Base-by-base conservation (phyloP, 2,113 vertebrate species). In the Ascaphus truei region DNA sequence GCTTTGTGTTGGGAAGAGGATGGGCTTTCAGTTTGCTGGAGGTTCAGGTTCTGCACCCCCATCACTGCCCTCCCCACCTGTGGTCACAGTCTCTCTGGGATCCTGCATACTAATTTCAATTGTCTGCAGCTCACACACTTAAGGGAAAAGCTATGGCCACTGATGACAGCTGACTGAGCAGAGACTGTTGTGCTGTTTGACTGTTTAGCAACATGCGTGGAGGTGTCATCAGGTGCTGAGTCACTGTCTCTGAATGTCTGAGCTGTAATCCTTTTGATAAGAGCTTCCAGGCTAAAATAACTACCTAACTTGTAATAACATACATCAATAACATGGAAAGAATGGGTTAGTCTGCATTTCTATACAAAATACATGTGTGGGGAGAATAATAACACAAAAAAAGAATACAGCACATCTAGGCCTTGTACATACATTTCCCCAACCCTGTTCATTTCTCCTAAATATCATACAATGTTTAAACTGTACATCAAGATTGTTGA, bases 201-300 rank as follows among this genome's bases (percentile, higher is more conserved):
- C 23, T 65, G 41, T 68, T 57, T 57, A 53, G 52, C 16, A 36
- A 59, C 31, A 37, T 58, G 41, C n/a, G 27, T 25, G 30, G 16
- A 68, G 55, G 55, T 68, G 53, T 68, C 52, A 68, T 59, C 55
- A 37, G 55, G 30, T 37, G 55, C 65, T 68, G 65, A 68, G 65
- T 68, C 65, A 68, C 55, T 50, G 65, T 68, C 53, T 68, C 41
- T 59, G 53, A 68, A 58, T 68, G 65, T 68, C 65, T 68, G 39
- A 48, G 11, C 11, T 50, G 41, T 59, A 68, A 59, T 68, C 65
- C 65, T 50, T 59, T n/a, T 50, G 52, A 68, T 26, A 59, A 68
- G 65, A 36, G 29, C 37, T 68, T 68, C 41, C 58, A 58, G 43
- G 55, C 41, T 33, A 15, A 31, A 58, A 58, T 37, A 23, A 31